These are phyloP conservation scores for Dunckerocampus dactyliophorus DNA, from an alignment of 2,113 vertebrate genomes.

Conservation along the genomic window DNA sequence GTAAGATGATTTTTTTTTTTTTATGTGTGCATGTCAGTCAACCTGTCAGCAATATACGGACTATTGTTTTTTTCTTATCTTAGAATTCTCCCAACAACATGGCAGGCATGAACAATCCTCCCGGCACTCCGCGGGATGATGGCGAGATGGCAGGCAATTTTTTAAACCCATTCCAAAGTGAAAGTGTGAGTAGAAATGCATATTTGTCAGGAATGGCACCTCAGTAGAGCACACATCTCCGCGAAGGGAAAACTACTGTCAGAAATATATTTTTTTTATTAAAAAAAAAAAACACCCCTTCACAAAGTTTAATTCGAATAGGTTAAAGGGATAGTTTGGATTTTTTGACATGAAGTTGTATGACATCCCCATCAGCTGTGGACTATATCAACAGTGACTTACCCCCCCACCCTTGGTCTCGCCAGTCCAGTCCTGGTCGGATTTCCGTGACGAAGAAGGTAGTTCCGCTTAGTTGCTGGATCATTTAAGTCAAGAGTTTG, in stretches of 20 bases:
- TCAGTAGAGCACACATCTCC: neutral
- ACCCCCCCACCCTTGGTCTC: too few species aligned
- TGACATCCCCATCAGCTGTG: too few species aligned
- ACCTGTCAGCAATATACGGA: neutral
- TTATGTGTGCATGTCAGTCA: neutral
- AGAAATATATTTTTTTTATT: neutral
- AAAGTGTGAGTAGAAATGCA: constrained; percentile 80
- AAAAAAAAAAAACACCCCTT: neutral
- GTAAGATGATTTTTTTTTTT: constrained; percentile 55
- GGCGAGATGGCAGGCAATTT: constrained; percentile 87
- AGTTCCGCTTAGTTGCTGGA: too few species aligned
- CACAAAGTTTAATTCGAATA: too few species aligned
- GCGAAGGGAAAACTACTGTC: neutral
- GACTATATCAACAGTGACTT: too few species aligned
- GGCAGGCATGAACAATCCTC: constrained; percentile 87
- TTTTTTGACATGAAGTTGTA: too few species aligned
- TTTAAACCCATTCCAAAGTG: constrained; percentile 90
- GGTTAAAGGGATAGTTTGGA: too few species aligned
- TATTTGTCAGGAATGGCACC: neutral
- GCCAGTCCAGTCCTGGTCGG: too few species aligned
- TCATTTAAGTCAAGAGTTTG: too few species aligned
- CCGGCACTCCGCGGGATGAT: constrained; percentile 85
- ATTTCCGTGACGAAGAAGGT: too few species aligned
- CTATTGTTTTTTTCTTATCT: neutral
- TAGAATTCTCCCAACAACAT: constrained; percentile 88